Percentiles rank a stretch among this genome's conserved stretches.
Conservation (phyloP, 2,888 invertebrate species). For the Tiliacea citrago region DNA sequence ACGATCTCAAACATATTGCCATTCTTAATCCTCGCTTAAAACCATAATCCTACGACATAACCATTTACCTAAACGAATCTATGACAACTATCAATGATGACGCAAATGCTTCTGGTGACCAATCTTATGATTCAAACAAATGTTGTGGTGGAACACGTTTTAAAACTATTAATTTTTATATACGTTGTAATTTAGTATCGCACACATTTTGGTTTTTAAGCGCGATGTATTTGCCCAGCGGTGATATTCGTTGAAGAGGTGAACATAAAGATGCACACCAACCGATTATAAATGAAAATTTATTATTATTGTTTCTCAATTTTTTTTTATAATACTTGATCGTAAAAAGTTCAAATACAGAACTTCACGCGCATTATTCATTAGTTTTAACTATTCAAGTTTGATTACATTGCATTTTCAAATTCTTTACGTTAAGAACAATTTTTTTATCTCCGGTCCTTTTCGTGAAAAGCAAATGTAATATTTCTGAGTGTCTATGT, state of each 20-base stretch:
- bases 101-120: slow-evolving; percentile 38
- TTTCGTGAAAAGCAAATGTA: not conserved
- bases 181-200: not conserved
- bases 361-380: no score
- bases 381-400: not conserved
- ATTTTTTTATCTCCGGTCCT: not conserved
- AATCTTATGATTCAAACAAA: slow-evolving; percentile 60
- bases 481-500: not conserved
- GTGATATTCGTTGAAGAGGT: slow-evolving; percentile 6
- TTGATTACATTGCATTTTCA: not conserved
- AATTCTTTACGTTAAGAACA: not conserved
- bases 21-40: slow-evolving; percentile 35
- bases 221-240: slow-evolving; percentile 22
- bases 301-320: not conserved
- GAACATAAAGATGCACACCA: not conserved
- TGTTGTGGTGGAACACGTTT: slow-evolving; percentile 24
- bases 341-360: not conserved
- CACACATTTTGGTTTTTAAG: not conserved
- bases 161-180: slow-evolving; percentile 3
- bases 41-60: slow-evolving; percentile 47
- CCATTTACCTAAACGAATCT: slow-evolving; percentile 56
- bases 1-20: slow-evolving; percentile 22
- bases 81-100: slow-evolving; percentile 48
- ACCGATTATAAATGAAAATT: not conserved
- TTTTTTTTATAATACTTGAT: not conserved